Evolutionary conservation across 2,797 vertebrate genomes (phyloP).

Genomic region (Pitangus sulphuratus): DNA sequence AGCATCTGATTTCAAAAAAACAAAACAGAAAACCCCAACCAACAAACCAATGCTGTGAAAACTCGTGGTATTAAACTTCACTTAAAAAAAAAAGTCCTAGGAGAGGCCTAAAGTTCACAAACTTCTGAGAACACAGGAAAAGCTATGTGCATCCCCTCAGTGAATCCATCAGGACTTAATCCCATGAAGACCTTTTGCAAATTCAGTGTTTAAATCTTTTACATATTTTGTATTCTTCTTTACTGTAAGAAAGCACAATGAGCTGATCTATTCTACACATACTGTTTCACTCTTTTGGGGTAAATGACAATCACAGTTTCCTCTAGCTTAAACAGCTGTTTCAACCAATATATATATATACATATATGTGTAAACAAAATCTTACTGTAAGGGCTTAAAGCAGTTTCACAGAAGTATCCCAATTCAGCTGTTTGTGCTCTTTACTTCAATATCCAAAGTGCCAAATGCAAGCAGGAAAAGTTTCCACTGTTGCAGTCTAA

Average conservation of each 20-base stretch:
- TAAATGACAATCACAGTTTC: not conserved
- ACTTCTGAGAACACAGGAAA: not conserved
- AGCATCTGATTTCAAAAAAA: not conserved
- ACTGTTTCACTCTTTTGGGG: not conserved
- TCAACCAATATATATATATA: slow-evolving; percentile 2
- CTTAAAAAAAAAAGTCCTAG: not conserved
- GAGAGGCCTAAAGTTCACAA: not conserved
- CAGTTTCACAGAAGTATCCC: not conserved
- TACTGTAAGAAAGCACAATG: not conserved
- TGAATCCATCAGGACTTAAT: not conserved
- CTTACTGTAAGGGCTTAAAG: not conserved
- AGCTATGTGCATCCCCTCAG: not conserved
- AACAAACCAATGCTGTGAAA: not conserved
- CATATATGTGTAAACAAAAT: slow-evolving; percentile 20
- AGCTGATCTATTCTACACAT: not conserved
- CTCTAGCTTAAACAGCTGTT: slow-evolving; percentile 15
- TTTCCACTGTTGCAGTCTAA: slow-evolving; percentile 32
- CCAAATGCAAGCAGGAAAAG: slow-evolving; percentile 12
- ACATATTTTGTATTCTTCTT: not conserved
- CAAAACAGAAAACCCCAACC: not conserved
- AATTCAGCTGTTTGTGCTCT: slow-evolving; percentile 29
- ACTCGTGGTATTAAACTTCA: not conserved
- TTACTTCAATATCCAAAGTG: slow-evolving; percentile 28
- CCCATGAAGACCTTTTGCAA: not conserved
- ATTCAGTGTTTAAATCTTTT: not conserved